Conservation (phyloP, 2,797 vertebrate genomes). For the Urosaurus nigricauda region DNA sequence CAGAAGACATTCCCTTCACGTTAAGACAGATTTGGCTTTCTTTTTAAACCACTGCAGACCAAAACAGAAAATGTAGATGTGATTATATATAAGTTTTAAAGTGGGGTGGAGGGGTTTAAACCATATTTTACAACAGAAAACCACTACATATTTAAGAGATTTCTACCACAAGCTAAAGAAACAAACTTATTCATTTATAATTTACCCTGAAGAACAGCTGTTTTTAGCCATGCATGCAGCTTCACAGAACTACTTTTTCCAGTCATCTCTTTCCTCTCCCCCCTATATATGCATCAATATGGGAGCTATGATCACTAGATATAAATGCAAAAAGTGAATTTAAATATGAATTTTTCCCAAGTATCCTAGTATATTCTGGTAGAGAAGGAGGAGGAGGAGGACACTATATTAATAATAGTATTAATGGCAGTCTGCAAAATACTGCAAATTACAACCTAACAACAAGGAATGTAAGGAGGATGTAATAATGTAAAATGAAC, state of each 20-base stretch:
- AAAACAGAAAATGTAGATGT: neutral
- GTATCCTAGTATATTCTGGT: too few relatives aligned
- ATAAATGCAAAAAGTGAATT: neutral
- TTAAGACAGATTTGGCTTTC: neutral
- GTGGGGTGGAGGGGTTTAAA: neutral
- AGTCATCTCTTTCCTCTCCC: too few relatives aligned
- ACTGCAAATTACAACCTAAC: neutral
- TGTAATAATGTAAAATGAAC: neutral
- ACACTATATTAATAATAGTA: neutral
- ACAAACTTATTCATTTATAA: neutral
- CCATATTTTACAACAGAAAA: neutral
- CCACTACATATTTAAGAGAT: neutral
- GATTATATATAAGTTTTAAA: neutral
- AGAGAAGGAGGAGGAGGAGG: too few relatives aligned
- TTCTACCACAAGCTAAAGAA: neutral
- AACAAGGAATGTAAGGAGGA: neutral
- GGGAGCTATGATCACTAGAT: neutral
- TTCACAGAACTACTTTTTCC: too few relatives aligned
- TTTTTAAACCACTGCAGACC: neutral
- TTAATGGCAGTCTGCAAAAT: neutral
- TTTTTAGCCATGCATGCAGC: neutral
- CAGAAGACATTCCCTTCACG: neutral
- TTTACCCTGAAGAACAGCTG: neutral
- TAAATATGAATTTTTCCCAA: neutral
- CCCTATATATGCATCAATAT: neutral